A percentile compares a stretch with the other conserved stretches of the same genome.
These are phyloP conservation scores for Heloderma charlesbogerti DNA, from an alignment of 2,113 vertebrate genomes.

Conservation along the genomic window DNA sequence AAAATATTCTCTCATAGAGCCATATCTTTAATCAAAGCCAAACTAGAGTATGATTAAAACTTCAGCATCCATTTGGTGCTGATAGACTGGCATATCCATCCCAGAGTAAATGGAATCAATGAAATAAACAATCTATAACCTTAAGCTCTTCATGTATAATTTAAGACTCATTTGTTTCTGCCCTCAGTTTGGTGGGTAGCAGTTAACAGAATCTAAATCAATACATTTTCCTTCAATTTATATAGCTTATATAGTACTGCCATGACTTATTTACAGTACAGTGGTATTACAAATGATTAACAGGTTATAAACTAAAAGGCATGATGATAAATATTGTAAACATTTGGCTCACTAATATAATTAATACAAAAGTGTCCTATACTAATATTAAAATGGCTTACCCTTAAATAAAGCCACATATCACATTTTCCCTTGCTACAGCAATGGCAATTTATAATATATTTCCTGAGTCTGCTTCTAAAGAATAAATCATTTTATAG, in stretches of 20 bases:
- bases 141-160: slow-evolving; percentile 20
- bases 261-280: not conserved
- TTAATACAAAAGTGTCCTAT: slow-evolving; percentile 3
- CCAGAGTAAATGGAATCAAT: slow-evolving; percentile 1
- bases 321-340: not conserved
- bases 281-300: not conserved
- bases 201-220: slow-evolving; percentile 6
- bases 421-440: not conserved
- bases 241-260: not conserved
- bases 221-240: slow-evolving; percentile 30
- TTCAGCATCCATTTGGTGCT: slow-evolving; percentile 38
- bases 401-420: not conserved
- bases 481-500: slow-evolving; percentile 17
- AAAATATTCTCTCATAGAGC: slow-evolving; percentile 29
- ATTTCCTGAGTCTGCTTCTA: not conserved
- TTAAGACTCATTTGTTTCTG: slow-evolving; percentile 17
- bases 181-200: not conserved
- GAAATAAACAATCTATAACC: slow-evolving; percentile 37
- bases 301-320: slow-evolving; percentile 14
- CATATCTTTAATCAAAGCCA: slow-evolving; percentile 37
- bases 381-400: not conserved
- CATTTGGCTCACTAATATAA: slow-evolving; percentile 2
- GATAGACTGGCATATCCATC: slow-evolving; percentile 44
- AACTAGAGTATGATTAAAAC: slow-evolving; percentile 37
- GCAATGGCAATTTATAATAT: not conserved